Evolutionary conservation across 2,888 invertebrate genomes (phyloP).

Genomic region (Mantis religiosa): DNA sequence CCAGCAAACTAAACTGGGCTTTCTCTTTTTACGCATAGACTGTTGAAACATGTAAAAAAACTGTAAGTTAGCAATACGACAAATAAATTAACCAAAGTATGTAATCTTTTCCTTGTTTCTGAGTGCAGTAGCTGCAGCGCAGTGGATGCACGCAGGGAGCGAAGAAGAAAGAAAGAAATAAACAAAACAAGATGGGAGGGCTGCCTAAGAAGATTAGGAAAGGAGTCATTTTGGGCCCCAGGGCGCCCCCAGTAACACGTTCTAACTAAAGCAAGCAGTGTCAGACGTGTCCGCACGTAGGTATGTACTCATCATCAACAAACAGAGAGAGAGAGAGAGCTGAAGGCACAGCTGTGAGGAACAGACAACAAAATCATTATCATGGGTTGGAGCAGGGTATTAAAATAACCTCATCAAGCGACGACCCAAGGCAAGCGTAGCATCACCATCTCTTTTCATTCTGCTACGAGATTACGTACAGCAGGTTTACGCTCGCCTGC

Average conservation of each 20-base stretch:
- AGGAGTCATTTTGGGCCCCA: background rate
- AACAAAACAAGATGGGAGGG: background rate
- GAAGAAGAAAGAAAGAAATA: background rate
- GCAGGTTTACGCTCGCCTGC: constrained; percentile 16
- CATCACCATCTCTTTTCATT: constrained; percentile 12
- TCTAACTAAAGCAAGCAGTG: background rate
- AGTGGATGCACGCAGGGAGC: background rate
- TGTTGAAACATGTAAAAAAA: too few species aligned
- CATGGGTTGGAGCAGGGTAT: constrained; percentile 7
- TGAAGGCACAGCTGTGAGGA: background rate
- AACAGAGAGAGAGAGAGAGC: background rate
- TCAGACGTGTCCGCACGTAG: background rate
- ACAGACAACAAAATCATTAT: background rate
- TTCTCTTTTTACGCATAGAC: too few species aligned
- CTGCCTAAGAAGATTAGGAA: background rate
- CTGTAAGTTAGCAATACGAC: too few species aligned
- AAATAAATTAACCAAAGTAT: too few species aligned
- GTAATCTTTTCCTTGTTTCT: too few species aligned
- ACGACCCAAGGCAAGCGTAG: constrained; percentile 19
- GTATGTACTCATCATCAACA: background rate
- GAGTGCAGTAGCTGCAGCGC: too few species aligned
- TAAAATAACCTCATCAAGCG: constrained; percentile 22
- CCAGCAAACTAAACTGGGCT: too few species aligned
- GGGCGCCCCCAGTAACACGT: background rate
- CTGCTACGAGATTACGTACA: constrained; percentile 20